phyloP scores from a whole-genome alignment of 2,888 invertebrate species.

The Amphiduros pacificus region DNA sequence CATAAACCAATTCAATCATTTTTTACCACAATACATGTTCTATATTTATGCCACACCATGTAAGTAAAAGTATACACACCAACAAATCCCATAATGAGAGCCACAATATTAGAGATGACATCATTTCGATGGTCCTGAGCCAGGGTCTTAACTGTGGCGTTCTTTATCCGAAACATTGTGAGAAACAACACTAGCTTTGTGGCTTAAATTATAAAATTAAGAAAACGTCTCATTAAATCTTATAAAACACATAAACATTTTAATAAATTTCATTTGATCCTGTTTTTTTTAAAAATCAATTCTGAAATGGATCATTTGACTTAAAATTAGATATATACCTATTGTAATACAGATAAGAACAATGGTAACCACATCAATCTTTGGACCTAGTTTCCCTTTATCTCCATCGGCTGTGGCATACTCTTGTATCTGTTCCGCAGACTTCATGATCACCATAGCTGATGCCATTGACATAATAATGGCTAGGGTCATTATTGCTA shows the following conservation, averaged over 20 bases:
- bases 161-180: constrained; percentile 41
- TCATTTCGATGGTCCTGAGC: constrained; percentile 63
- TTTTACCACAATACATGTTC: neutral
- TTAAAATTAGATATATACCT: neutral
- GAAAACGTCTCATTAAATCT: neutral
- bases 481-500: constrained; percentile 60
- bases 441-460: constrained; percentile 41
- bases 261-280: neutral
- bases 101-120: constrained; percentile 61
- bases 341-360: constrained; percentile 10
- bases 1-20: neutral
- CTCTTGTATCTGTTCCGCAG: constrained; percentile 7
- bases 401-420: neutral
- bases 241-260: neutral
- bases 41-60: too few species aligned
- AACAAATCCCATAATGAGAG: constrained; percentile 60
- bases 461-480: constrained; percentile 62
- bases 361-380: constrained; percentile 3
- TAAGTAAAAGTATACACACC: constrained; percentile 34
- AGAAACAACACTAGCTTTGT: constrained; percentile 50
- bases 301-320: neutral
- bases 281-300: neutral
- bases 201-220: constrained; percentile 36
- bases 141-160: constrained; percentile 56
- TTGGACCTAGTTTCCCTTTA: neutral